These are phyloP conservation scores for Vanessa cardui DNA, from an alignment of 2,888 invertebrate species.

Conservation along the genomic window DNA sequence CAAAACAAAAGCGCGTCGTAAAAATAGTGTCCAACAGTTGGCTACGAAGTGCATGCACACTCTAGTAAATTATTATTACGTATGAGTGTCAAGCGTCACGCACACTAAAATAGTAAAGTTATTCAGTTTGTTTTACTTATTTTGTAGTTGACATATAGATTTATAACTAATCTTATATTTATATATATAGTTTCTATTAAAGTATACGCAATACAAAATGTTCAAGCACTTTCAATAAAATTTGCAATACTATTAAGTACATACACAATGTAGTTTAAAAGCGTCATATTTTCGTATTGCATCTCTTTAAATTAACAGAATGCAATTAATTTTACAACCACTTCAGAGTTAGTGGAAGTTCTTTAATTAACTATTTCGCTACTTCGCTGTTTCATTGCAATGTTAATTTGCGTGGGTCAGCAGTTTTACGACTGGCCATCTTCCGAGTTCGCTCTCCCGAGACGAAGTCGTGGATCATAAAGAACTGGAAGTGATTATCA, in stretches of 20 bases:
- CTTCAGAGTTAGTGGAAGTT: conserved; percentile 6
- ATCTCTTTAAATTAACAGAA: conserved; percentile 4
- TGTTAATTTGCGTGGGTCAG: conserved; percentile 22
- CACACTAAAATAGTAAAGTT: not conserved
- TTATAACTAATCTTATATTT: too few species aligned
- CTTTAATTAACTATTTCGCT: conserved; percentile 22
- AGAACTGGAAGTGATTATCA: not conserved
- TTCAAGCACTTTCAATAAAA: not conserved
- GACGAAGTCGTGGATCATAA: not conserved
- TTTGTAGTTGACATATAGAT: not conserved
- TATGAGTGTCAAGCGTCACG: too few species aligned
- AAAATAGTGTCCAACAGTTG: too few species aligned
- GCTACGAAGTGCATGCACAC: too few species aligned
- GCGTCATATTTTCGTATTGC: conserved; percentile 1
- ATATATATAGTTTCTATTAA: not conserved
- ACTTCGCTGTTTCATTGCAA: conserved; percentile 6
- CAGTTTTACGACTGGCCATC: conserved; percentile 24
- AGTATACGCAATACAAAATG: not conserved
- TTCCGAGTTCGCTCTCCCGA: conserved; percentile 11
- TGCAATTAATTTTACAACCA: conserved; percentile 5
- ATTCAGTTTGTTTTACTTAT: not conserved
- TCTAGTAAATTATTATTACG: too few species aligned
- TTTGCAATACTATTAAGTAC: not conserved
- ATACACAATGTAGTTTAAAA: not conserved
- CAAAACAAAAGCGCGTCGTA: too few species aligned